phyloP scores from a whole-genome alignment of 2,888 invertebrate species.

The Rotaria sp. region DNA sequence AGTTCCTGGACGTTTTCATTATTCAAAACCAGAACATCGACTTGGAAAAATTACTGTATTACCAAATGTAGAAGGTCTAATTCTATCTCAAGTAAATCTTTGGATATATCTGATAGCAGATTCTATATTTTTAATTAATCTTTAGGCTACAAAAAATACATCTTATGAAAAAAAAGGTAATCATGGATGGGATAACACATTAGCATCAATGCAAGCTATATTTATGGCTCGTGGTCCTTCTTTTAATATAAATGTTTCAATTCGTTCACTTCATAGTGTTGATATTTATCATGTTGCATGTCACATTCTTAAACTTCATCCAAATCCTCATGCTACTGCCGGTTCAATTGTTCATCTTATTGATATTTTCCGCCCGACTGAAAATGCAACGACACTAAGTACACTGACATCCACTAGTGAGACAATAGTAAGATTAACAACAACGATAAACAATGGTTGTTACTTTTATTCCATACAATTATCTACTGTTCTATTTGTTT shows the following conservation, averaged over 20 bases:
- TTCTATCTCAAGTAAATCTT: neutral
- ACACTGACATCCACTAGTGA: neutral
- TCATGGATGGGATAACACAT: neutral
- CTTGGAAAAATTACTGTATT: neutral
- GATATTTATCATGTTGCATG: neutral
- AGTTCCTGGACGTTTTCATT: neutral
- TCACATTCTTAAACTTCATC: neutral
- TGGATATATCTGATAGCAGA: neutral
- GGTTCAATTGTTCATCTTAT: neutral
- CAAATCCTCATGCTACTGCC: neutral
- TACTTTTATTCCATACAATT: too few species aligned
- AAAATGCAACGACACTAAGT: neutral
- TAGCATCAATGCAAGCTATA: neutral
- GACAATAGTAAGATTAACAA: neutral
- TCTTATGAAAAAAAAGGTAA: neutral
- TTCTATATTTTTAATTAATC: neutral
- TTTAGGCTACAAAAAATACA: neutral
- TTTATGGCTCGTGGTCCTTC: constrained; percentile 3
- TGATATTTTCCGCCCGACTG: neutral
- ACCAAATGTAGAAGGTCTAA: neutral
- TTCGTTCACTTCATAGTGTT: neutral
- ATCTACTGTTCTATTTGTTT: too few species aligned
- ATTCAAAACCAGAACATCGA: neutral
- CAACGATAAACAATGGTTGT: too few species aligned
- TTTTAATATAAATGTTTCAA: neutral